Evolutionary conservation across 2,113 vertebrate genomes (phyloP), one percentile per base, ranked within the genome.

Genomic region (Sylvia atricapilla): DNA sequence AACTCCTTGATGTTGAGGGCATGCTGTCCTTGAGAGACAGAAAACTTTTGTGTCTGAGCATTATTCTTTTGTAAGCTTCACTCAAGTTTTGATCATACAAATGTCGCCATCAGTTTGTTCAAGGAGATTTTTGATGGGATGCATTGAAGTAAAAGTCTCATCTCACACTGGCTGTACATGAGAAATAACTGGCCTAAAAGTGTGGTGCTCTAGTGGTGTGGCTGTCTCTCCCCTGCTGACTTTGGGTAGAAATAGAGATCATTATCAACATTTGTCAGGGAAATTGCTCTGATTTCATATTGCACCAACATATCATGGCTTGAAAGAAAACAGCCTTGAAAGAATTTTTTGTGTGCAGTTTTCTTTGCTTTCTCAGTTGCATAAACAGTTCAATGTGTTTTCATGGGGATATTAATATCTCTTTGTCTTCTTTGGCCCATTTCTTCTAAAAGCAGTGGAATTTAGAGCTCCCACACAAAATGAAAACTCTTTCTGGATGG

Each of bases 121-220:
- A 82, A 82, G 46, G 28, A 87, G 37, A 25, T 30, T n/a, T 90
- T 94, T 53, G 37, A 23, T 0, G 8, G 17, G 11, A 25, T 1
- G 0, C 47, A 50, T 7, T 83, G 50, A 74, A 75, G 30, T 47
- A 58, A 63, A 91, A 33, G 15, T 73, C 7, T 79, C 37, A 50
- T 88, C 31, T 77, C 15, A 69, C 24, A 12, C 0, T 60, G 44
- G 11, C 9, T 30, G 8, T 43, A 22, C 0, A 0, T 0, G 1
- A 67, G 15, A 31, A 86, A 66, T 43, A 63, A 21, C 24, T 63
- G 52, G 11, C 7, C 15, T 75, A 49, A 60, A 59, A 18, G 3
- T 41, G 3, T 35, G 19, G 17, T 74, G 23, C 8, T 86, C 46
- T 92, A 82, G 37, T 37, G 37, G 37, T 37, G 37, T 37, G 35